Base-by-base conservation (phyloP, 2,888 invertebrate species). In the Prosopocoilus inquinatus region DNA sequence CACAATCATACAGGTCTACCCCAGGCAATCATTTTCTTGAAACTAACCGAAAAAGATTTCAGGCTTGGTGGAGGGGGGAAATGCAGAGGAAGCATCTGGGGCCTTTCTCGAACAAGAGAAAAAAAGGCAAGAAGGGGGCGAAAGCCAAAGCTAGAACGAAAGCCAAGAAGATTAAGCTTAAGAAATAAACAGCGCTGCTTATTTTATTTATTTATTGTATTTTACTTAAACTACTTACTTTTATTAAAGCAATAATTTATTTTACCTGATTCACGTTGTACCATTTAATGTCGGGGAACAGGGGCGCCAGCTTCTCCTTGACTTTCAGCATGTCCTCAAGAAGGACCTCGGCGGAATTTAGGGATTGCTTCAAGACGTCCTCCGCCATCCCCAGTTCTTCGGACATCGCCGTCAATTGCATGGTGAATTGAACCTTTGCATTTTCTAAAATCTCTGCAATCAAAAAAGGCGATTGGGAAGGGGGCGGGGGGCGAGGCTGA, bases 21-120 rank as follows among this genome's bases (percentile, higher is more conserved):
- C 13, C 20, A 15, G 9, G 20, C 9, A 20, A 52, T 47, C 39
- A 11, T 9, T 48, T 41, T 3, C n/a, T 12, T 47, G 3, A 13
- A 53, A 12, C 38, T 28, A 11, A 11, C 5, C n/a, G n/a, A n/a
- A 7, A 5, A 28, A 12, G 5, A 13, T 50, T 59, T 38, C 54
- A 72, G 66, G 60, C 64, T 20, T 74, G 73, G 73, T 73, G 73
- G 73, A 64, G 72, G 55, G 64, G 64, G 1, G 59, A 64, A 0
- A 72, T 73, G 72, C 57, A 63, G 5, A 59, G 66, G 43, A 68
- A 59, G 47, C 60, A 68, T 12, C 53, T 72, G 38, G 71, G 69
- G 2, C 69, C 67, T 4, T 72, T 64, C 44, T 58, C 57, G 39
- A 64, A 60, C 47, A 63, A 63, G 47, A 65, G 62, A 50, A 64